Base-by-base conservation (phyloP, 1,140 invertebrate genomes). In the Hormaphis cornu region DNA sequence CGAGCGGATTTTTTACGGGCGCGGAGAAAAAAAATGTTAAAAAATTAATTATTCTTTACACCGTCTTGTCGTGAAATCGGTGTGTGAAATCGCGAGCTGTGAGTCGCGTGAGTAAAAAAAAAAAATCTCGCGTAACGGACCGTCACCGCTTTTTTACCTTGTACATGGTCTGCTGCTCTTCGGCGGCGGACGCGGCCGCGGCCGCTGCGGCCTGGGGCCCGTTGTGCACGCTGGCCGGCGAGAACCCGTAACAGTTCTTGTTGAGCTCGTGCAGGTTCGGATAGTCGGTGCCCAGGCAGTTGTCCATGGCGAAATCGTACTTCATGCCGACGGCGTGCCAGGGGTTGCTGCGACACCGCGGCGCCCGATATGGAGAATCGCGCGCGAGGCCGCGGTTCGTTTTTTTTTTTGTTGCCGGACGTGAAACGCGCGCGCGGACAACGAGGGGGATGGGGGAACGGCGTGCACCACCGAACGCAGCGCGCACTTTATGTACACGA, bases 181-280 rank as follows among this genome's bases (percentile, higher is more conserved):
- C n/a, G n/a, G n/a, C 54, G 14, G 48, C 61, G 12, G 61, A 42
- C 4, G 61, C 44, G 28, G 61, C 61, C 10, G 61, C 61, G 26
- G 61, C 61, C 18, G 61, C 61, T 5, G 44, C 61, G 18, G 61
- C 61, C 18, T 66, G 61, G 2, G 61, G 61, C 10, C 61, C 61
- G 42, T 66, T 66, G 12, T 66, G 61, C 61, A 66, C 61, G 61
- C 61, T 66, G 44, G 61, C 61, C 61, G 61, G 61, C 28, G 61
- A 66, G 44, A 66, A 66, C 44, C 44, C 61, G 20, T 66, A 66
- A 66, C 61, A 66, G 61, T 66, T 66, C 44, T 66, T 66, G 42
- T 66, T 66, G 9, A 66, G 61, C 20, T 66, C 61, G 61, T 66
- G 61, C 61, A 66, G 16, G 12, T 66, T 66, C 40, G 61, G 61